Evolutionary conservation across 2,888 invertebrate species (phyloP), one percentile per base, ranked within the genome.

Genomic region (Dasypolia templi): DNA sequence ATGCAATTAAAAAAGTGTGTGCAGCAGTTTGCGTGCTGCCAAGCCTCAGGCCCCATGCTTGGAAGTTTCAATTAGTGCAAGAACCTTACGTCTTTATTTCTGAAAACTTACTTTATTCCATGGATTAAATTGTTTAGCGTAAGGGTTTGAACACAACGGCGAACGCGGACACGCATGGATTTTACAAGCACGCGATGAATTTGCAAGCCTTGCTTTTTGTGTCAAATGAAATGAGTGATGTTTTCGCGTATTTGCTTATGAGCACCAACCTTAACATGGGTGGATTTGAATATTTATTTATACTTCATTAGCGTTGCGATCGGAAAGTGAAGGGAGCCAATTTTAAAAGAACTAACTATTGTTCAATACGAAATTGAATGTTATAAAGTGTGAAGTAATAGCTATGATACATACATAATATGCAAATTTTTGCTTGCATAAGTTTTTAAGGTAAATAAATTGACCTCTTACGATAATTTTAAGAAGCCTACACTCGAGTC

Each of bases 41-140:
- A 26, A 44, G 39, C 51, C 55, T 29, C 70, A 39, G 59, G 69
- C 70, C 19, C 39, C 79, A 22, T 42, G 53, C 68, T 72, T 81
- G 61, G 72, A 81, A 84, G 79, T 84, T 85, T 82, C 76, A 85
- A 81, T 81, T 81, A 81, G 84, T 72, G 29, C 65, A 84, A 81
- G 59, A 81, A 80, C 81, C 64, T 63, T 51, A 84, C 70, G 70
- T 77, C 82, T 84, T 82, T 80, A 80, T 82, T 82, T 64, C 55
- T 69, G 55, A 69, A 84, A 84, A 82, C 62, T 83, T 59, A 42
- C 55, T 71, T 79, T 75, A 83, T 74, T 63, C 49, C 35, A 53
- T 29, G 71, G 70, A 80, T 68, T 75, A 83, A 71, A 83, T 66
- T 65, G 76, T 81, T 83, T 44, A 65, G 51, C 67, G 63, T 79